Evolutionary conservation across 2,888 invertebrate species (phyloP), one percentile per base, ranked within the genome.

Genomic region (Eupithecia vulgata): DNA sequence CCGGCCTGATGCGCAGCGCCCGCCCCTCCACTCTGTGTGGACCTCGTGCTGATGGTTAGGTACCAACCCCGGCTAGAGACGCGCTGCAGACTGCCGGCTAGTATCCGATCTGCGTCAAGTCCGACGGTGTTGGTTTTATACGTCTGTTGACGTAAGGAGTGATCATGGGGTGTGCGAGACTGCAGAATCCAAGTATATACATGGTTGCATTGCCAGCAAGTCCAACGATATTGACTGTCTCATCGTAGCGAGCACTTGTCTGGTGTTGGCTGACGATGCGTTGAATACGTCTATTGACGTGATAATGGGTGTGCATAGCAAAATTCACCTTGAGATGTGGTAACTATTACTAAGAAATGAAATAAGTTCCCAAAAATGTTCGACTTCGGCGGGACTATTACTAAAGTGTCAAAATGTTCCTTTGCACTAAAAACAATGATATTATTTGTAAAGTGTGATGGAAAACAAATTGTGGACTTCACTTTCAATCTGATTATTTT

Each of bases 1-100:
- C 77, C 83, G 69, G 82, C 84, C 74, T 82, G 79, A 79, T 68
- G 57, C 67, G 10, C 10, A n/a, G 48, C n/a, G 35, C 45, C 15
- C 5, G 17, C 17, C 45, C 45, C 2, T n/a, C 45, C 45, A n/a
- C 45, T 45, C 52, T 10, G 52, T 21, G 52, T 10, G 21, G 4
- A 21, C 52, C 52, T 52, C 21, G n/a, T 52, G 10, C 10, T 21
- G 52, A 3, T 21, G 52, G 1, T 21, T 48, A n/a, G 3, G n/a
- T 17, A 17, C 7, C n/a, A 7, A 52, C 42, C 42, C 42, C 5
- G 42, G 42, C 15, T 5, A 40, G 40, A 40, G 40, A 40, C 17
- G 17, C 45, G 21, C 52, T 52, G 52, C 3, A 21, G 10, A 21
- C 52, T 12, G 21, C 52, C 8, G 8, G 21, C 52, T 4, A 21